Conservation (phyloP, 2,797 vertebrate genomes). For the Xenops minutus region DNA sequence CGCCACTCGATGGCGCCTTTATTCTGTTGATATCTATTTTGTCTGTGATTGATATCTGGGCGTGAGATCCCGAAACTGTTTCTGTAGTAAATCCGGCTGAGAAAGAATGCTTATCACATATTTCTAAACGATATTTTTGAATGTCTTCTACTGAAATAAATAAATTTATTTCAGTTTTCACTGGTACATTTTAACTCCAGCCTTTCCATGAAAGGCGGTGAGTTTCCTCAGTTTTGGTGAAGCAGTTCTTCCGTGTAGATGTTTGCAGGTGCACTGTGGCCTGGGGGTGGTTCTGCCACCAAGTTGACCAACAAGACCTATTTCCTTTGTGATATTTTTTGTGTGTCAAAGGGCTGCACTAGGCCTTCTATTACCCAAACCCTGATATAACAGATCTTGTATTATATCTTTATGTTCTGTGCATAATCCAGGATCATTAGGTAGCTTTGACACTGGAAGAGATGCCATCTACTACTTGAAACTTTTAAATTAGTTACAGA, state of each 20-base stretch:
- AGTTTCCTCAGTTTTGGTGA: not conserved
- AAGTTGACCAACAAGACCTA: not conserved
- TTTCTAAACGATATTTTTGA: not conserved
- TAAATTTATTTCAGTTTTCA: not conserved
- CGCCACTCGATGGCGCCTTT: conserved; percentile 59
- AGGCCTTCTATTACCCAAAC: not conserved
- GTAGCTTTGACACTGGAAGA: not conserved
- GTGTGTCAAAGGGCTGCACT: not conserved
- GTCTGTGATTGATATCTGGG: no score
- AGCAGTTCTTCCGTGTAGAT: not conserved
- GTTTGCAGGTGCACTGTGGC: not conserved
- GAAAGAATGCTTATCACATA: not conserved
- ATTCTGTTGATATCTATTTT: not conserved
- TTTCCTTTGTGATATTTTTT: not conserved
- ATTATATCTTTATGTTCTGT: not conserved
- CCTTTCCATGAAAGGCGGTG: not conserved
- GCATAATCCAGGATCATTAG: not conserved
- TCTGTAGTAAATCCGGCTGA: not conserved
- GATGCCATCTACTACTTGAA: not conserved
- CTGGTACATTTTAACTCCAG: not conserved
- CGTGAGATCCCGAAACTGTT: not conserved
- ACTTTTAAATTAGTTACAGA: not conserved
- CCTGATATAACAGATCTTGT: not conserved
- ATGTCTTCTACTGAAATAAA: not conserved
- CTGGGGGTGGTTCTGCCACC: not conserved